Evolutionary conservation across 2,113 vertebrate species (phyloP).

Genomic region (Vimba vimba): DNA sequence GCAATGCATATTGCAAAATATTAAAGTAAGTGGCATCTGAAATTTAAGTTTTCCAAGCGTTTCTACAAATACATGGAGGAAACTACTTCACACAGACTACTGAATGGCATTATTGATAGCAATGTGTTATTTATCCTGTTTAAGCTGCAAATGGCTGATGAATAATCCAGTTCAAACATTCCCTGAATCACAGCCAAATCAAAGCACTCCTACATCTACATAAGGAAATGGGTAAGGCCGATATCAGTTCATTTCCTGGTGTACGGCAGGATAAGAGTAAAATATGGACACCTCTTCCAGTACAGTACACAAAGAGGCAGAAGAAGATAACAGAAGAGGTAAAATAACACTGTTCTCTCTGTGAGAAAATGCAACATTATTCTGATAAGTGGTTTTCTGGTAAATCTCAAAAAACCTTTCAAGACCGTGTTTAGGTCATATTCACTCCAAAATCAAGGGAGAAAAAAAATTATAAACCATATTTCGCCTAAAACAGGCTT

Average conservation of each 20-base stretch:
- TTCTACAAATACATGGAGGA: not conserved
- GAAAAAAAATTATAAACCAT: not conserved
- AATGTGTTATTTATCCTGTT: not conserved
- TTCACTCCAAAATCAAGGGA: not conserved
- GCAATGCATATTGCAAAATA: not conserved
- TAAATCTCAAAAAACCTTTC: not conserved
- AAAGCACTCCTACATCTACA: slow-evolving; percentile 46
- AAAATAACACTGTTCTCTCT: slow-evolving; percentile 37
- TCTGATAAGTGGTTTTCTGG: not conserved
- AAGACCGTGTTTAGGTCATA: not conserved
- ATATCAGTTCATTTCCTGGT: slow-evolving; percentile 57
- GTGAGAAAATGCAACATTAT: not conserved
- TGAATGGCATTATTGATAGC: not conserved
- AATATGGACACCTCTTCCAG: slow-evolving; percentile 24
- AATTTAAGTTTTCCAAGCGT: not conserved
- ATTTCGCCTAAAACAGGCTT: not conserved
- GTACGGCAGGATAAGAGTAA: slow-evolving; percentile 51
- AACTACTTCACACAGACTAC: not conserved
- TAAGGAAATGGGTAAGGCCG: slow-evolving; percentile 48
- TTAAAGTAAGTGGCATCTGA: not conserved
- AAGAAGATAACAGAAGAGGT: slow-evolving; percentile 44
- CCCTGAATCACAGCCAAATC: not conserved
- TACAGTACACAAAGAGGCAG: slow-evolving; percentile 51
- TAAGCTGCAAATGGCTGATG: not conserved
- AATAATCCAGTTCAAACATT: slow-evolving; percentile 7